Evolutionary conservation across 2,797 vertebrate species (phyloP).

Genomic region (Melanotaenia parkinsoni): DNA sequence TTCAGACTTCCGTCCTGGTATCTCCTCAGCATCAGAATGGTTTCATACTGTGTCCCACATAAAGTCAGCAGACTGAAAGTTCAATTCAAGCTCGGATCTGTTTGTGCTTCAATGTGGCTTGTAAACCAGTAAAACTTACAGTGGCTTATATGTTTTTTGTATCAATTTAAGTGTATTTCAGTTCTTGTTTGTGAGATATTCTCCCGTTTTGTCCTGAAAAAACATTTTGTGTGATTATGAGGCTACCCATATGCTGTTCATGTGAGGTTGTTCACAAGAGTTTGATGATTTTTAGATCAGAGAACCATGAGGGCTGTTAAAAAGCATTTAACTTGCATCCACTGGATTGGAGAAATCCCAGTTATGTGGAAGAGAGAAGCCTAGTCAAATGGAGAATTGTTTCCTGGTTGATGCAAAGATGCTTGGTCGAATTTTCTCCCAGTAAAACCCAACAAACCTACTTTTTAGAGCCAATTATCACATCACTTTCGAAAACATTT

Average conservation of each 20-base stretch:
- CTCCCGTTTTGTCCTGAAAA: not conserved
- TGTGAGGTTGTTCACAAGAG: not conserved
- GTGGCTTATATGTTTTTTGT: not conserved
- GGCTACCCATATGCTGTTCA: not conserved
- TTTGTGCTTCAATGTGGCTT: not conserved
- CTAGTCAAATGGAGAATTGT: not conserved
- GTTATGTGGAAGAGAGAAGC: not conserved
- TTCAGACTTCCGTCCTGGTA: conserved; percentile 26
- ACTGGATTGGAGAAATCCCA: not conserved
- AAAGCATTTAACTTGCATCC: not conserved
- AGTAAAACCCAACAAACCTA: too few species aligned
- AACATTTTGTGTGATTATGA: not conserved
- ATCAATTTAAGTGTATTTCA: too few species aligned
- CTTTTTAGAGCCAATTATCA: too few species aligned
- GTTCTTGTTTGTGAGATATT: too few species aligned
- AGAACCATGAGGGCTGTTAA: not conserved
- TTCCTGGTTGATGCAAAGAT: too few species aligned
- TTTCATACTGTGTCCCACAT: conserved; percentile 18
- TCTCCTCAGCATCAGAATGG: conserved; percentile 40
- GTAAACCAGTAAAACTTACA: not conserved
- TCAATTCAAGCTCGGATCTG: not conserved
- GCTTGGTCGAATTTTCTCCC: too few species aligned
- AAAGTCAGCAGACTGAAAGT: not conserved
- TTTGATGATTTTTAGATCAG: not conserved
- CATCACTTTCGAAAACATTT: too few species aligned